Evolutionary conservation across 2,888 invertebrate species (phyloP), one percentile per base, ranked within the genome.

Genomic region (Drosophila niveifrons): DNA sequence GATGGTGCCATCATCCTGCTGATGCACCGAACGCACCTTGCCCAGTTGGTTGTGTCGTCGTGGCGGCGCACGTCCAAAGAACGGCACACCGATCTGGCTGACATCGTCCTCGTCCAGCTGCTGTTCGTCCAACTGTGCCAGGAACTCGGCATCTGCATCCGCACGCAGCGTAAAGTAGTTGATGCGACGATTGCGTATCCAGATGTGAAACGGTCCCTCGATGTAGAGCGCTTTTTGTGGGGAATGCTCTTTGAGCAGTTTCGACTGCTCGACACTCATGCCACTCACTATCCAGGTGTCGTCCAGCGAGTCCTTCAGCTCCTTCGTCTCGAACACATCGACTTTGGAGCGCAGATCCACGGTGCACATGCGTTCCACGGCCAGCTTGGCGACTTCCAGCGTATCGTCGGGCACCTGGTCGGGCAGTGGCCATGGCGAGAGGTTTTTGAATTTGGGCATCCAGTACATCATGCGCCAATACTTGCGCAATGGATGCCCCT

Each of bases 381-480:
- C 98, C 61, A 98, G 89, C 90, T 94, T 94, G 0, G 98, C 98
- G 52, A 98, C 91, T 87, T 96, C 96, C 11, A 96, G 92, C 0
- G 95, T 93, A 88, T 97, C 96, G 75, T 94, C 93, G 0, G 98
- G 98, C n/a, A 97, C 90, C 0, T 95, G 94, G 53, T 95, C 94
- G 0, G 97, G 98, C 58, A 97, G 91, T 3, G 94, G 94, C 96
- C 97, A 98, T 0, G 98, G 98, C 61, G 96, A 97, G 0, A 96
- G 92, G 90, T 98, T 95, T 90, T 95, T 97, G 90, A 99, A 97
- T 92, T 99, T 99, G 0, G 99, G 98, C 95, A 96, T 95, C 97
- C 96, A 97, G 87, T 97, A 97, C 95, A 96, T 94, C 96, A 97
- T 96, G 10, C 96, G 93, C 95, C 96, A 95, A 88, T 94, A 96